Evolutionary conservation across 2,113 vertebrate species (phyloP).

Genomic region (Crotalus helleri): DNA sequence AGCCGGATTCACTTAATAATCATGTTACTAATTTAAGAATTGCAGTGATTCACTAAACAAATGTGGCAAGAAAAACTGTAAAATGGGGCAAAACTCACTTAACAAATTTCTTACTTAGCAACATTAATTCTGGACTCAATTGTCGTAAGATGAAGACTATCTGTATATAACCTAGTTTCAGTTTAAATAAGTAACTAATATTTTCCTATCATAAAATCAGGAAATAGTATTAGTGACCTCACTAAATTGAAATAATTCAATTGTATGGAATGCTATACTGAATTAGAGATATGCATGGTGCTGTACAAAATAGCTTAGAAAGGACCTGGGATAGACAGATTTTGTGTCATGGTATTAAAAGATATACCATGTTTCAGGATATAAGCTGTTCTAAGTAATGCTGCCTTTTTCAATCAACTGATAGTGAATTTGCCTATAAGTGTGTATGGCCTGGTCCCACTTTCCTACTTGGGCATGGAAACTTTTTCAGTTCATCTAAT

Average conservation of each 20-base stretch:
- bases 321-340: too few relatives aligned
- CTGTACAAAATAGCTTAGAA: background rate
- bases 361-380: too few relatives aligned
- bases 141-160: accelerated
- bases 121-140: background rate
- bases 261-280: background rate
- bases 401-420: too few relatives aligned
- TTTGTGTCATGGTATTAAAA: too few relatives aligned
- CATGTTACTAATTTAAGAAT: background rate
- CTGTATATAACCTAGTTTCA: background rate
- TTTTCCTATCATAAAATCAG: background rate
- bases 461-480: background rate
- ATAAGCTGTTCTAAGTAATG: too few relatives aligned
- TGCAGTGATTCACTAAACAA: background rate
- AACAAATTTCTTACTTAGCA: background rate
- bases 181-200: background rate
- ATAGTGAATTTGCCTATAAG: too few relatives aligned
- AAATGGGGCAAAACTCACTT: background rate
- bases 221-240: background rate
- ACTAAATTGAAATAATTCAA: background rate
- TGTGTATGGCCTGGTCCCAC: background rate
- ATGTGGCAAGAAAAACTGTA: background rate
- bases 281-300: background rate
- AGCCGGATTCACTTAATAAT: background rate
- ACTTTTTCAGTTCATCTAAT: background rate